phyloP scores from a whole-genome alignment of 2,797 vertebrate genomes.

The Notolabrus celidotus region DNA sequence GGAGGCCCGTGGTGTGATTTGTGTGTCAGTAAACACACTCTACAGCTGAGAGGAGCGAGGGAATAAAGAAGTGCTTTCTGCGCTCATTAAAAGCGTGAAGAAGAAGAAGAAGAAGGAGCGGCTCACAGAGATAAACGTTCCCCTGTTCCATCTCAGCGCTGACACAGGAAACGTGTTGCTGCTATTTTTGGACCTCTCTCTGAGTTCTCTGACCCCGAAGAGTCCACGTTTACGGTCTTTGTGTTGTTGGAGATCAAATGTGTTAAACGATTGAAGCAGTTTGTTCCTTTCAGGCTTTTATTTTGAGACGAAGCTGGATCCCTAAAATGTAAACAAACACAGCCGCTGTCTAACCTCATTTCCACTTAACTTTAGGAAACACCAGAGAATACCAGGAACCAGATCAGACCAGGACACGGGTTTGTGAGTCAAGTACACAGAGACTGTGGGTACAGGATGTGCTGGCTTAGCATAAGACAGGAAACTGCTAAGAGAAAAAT shows the following conservation, averaged over 20 bases:
- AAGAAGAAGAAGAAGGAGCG: not conserved
- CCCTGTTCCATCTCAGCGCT: not conserved
- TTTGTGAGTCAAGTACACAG: not conserved
- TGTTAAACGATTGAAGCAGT: not conserved
- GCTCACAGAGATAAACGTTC: not conserved
- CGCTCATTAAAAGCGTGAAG: constrained; percentile 31
- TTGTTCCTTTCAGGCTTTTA: not conserved
- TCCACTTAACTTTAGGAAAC: not conserved
- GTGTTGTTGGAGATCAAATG: not conserved
- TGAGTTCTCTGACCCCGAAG: constrained; percentile 15
- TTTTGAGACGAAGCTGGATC: not conserved
- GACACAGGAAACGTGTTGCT: constrained; percentile 3
- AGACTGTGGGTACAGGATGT: too few species aligned
- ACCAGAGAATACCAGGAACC: not conserved
- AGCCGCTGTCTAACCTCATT: not conserved
- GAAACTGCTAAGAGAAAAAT: too few species aligned
- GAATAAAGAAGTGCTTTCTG: constrained; percentile 25
- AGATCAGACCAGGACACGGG: not conserved
- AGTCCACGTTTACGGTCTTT: not conserved
- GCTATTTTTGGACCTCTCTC: not conserved
- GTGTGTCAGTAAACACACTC: constrained; percentile 40
- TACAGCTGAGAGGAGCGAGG: constrained; percentile 13
- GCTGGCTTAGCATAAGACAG: too few species aligned
- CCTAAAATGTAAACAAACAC: not conserved
- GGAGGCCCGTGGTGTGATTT: constrained; percentile 39